Percentiles rank a stretch among this genome's conserved stretches.
phyloP scores from a whole-genome alignment of 1,140 invertebrate genomes.

The Octopus sinensis region DNA sequence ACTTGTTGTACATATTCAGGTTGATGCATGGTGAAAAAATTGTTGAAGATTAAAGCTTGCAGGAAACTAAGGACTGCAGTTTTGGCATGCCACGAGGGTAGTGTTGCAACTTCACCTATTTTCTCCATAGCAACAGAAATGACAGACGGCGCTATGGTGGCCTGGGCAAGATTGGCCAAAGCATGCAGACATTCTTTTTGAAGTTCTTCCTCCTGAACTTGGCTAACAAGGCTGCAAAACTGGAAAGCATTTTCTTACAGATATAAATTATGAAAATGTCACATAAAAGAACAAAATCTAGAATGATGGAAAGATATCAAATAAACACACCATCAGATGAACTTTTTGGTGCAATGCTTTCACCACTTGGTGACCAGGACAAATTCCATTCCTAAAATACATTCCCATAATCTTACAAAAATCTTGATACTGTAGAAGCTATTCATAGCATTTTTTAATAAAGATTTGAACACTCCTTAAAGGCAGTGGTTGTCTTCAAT shows the following conservation, averaged over 20 bases:
- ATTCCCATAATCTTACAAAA: no score
- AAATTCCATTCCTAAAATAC: no score
- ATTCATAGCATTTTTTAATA: no score
- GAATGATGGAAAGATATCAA: neutral
- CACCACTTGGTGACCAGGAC: no score
- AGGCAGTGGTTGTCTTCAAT: no score
- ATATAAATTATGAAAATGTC: neutral
- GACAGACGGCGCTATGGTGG: constrained; percentile 53
- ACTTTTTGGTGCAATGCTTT: no score
- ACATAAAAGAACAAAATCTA: neutral
- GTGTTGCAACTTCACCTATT: constrained; percentile 48
- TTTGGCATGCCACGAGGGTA: constrained; percentile 74
- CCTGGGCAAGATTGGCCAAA: constrained; percentile 66
- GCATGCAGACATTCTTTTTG: constrained; percentile 67
- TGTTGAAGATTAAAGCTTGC: constrained; percentile 79
- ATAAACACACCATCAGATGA: no score
- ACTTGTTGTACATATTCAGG: constrained; percentile 38
- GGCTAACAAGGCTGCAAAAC: constrained; percentile 73
- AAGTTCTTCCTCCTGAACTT: constrained; percentile 75
- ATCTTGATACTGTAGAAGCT: no score
- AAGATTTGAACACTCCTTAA: no score
- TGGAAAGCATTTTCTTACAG: constrained; percentile 33
- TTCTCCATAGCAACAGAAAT: constrained; percentile 62
- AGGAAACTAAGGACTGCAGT: constrained; percentile 72
- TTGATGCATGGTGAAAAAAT: constrained; percentile 65